phyloP scores from a whole-genome alignment of 1,140 invertebrate species.

The Diuraphis noxia region DNA sequence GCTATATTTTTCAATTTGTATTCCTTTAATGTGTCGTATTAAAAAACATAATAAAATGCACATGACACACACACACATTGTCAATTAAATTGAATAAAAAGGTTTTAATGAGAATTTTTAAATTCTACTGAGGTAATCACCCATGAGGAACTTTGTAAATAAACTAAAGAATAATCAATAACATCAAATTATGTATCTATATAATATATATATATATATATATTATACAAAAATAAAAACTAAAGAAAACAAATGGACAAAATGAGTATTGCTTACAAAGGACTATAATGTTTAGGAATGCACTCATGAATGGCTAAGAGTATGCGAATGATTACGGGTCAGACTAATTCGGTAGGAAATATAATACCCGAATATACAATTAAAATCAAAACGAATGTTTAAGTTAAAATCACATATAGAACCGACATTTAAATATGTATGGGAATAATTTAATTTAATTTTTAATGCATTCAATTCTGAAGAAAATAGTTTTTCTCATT shows the following conservation, averaged over 20 bases:
- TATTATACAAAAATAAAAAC: conserved; percentile 22
- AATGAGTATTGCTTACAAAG: conserved; percentile 38
- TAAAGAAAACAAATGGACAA: conserved; percentile 49
- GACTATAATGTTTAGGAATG: conserved; percentile 49
- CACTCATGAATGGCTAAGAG: conserved; percentile 42
- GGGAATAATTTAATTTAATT: too few species aligned
- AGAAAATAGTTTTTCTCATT: neutral
- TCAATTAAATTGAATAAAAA: conserved; percentile 5
- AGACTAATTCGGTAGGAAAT: conserved; percentile 43
- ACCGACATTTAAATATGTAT: neutral
- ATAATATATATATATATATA: neutral
- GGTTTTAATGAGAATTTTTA: conserved; percentile 31
- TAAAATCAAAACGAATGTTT: conserved; percentile 45
- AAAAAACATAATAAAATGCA: conserved; percentile 22
- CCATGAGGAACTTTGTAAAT: conserved; percentile 32
- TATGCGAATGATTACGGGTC: conserved; percentile 31
- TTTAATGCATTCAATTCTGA: conserved; percentile 12
- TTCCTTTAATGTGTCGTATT: neutral
- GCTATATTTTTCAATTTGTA: neutral
- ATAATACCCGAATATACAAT: conserved; percentile 37
- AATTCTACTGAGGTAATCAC: conserved; percentile 41
- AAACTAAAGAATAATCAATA: conserved; percentile 48
- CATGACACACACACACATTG: neutral
- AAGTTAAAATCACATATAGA: conserved; percentile 33
- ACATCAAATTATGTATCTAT: conserved; percentile 28